Evolutionary conservation across 2,797 vertebrate species (phyloP).

Genomic region (Chaunax sp.): DNA sequence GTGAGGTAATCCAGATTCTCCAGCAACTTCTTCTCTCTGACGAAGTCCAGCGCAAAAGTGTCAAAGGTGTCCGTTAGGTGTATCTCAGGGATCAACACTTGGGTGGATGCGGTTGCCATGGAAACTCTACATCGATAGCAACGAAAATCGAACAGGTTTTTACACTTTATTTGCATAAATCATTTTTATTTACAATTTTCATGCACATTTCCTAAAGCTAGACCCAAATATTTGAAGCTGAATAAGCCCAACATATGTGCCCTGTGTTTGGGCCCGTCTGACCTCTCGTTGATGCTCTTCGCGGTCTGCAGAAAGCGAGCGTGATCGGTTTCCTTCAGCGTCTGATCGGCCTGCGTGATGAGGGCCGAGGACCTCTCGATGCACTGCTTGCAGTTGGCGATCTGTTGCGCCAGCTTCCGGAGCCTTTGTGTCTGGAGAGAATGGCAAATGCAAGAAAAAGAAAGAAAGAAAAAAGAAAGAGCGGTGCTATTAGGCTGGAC

Average conservation of each 20-base stretch:
- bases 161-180: no score
- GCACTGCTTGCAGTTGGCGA: slow-evolving; percentile 97
- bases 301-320: slow-evolving; percentile 97
- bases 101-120: slow-evolving; percentile 98
- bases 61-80: slow-evolving; percentile 97
- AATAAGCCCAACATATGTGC: neutral
- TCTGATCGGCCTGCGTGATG: slow-evolving; percentile 96
- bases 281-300: slow-evolving; percentile 98
- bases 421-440: slow-evolving; percentile 89
- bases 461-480: slow-evolving; percentile 8
- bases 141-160: neutral
- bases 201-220: no score
- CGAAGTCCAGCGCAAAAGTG: slow-evolving; percentile 96
- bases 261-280: slow-evolving; percentile 35
- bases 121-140: slow-evolving; percentile 87
- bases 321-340: slow-evolving; percentile 96
- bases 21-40: slow-evolving; percentile 96
- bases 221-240: neutral
- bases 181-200: no score
- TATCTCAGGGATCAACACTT: slow-evolving; percentile 98
- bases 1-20: slow-evolving; percentile 99
- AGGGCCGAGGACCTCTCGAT: slow-evolving; percentile 95
- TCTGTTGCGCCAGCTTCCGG: slow-evolving; percentile 96
- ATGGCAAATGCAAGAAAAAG: neutral
- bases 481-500: neutral